Conservation (phyloP, 2,888 invertebrate genomes). For the Lysandra bellargus region DNA sequence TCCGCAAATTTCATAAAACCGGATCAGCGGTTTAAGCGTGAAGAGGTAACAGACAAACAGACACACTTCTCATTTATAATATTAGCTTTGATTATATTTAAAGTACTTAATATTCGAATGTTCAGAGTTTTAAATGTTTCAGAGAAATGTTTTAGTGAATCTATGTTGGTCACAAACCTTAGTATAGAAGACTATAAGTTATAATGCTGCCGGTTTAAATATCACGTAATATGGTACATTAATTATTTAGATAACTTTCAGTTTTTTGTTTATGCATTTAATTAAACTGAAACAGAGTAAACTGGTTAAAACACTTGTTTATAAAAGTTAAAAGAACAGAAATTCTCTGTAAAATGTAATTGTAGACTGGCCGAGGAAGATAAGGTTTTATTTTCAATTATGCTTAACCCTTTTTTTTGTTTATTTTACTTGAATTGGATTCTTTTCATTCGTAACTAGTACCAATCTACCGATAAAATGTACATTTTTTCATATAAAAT, state of each 20-base stretch:
- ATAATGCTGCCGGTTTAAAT: too few relatives aligned
- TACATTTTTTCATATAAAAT: too few relatives aligned
- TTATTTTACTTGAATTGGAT: conserved; percentile 3
- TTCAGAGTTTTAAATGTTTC: too few relatives aligned
- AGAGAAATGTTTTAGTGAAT: too few relatives aligned
- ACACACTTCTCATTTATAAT: too few relatives aligned
- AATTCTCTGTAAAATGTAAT: background rate
- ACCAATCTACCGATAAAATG: background rate
- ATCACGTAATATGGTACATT: background rate
- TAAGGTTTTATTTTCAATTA: conserved; percentile 6
- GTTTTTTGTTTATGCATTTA: background rate
- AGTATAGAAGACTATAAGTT: too few relatives aligned
- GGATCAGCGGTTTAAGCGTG: too few relatives aligned
- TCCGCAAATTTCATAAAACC: too few relatives aligned
- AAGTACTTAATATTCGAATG: too few relatives aligned
- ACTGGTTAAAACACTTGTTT: background rate
- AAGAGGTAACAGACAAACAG: too few relatives aligned
- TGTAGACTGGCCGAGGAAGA: background rate
- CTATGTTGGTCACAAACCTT: too few relatives aligned
- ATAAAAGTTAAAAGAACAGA: background rate
- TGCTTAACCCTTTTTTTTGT: background rate
- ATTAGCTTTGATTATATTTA: too few relatives aligned
- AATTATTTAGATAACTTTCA: background rate
- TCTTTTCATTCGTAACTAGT: background rate
- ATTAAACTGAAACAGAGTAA: background rate